Evolutionary conservation across 1,140 invertebrate species (phyloP).

Genomic region (Drosophila yakuba): DNA sequence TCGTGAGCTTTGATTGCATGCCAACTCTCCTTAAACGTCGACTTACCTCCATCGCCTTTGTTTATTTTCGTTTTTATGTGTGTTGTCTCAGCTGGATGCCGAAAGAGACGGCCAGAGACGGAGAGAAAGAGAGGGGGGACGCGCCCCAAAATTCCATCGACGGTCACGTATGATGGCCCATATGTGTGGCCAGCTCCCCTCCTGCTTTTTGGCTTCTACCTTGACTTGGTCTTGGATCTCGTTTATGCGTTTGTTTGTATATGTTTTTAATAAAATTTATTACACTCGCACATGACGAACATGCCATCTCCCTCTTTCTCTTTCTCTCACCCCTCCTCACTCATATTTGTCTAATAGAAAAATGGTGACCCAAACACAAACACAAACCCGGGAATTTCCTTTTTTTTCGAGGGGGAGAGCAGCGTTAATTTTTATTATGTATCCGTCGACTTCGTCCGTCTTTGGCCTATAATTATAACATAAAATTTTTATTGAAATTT

Average conservation of each 20-base stretch:
- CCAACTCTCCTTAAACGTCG: slow-evolving; percentile 37
- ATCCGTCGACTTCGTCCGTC: slow-evolving; percentile 25
- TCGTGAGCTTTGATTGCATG: slow-evolving; percentile 25
- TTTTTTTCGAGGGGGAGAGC: not conserved
- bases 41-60: slow-evolving; percentile 26
- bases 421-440: slow-evolving; percentile 61
- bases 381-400: slow-evolving; percentile 4
- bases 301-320: not conserved
- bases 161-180: slow-evolving; percentile 78
- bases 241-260: slow-evolving; percentile 57
- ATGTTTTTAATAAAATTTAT: slow-evolving; percentile 80
- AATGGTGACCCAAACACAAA: slow-evolving; percentile 50
- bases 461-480: slow-evolving; percentile 72
- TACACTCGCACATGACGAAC: slow-evolving; percentile 70
- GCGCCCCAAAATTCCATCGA: slow-evolving; percentile 41
- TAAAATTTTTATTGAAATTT: slow-evolving; percentile 74
- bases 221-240: slow-evolving; percentile 18
- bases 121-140: not conserved
- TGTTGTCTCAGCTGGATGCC: slow-evolving; percentile 70
- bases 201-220: slow-evolving; percentile 17
- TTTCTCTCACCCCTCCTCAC: not conserved
- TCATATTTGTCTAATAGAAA: slow-evolving; percentile 79
- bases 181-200: slow-evolving; percentile 46
- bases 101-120: not conserved
- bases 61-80: slow-evolving; percentile 70